A percentile compares a stretch with the other conserved stretches of the same genome.
These are phyloP conservation scores for Margarornis squamiger DNA, from an alignment of 2,797 vertebrate genomes.

Conservation along the genomic window DNA sequence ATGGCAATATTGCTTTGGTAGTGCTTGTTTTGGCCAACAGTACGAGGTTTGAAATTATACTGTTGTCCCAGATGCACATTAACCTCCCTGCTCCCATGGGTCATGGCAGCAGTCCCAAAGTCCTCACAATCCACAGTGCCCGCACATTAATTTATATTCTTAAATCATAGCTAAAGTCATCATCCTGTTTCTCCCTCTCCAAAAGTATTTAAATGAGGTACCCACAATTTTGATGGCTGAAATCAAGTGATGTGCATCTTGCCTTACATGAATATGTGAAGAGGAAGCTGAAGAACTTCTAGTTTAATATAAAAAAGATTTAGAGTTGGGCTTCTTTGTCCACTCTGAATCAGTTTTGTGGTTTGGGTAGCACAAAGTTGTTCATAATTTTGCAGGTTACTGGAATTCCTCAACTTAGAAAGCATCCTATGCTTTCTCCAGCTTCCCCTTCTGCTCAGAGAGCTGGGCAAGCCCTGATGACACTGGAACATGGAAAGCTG, in stretches of 20 bases:
- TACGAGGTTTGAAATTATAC: background rate
- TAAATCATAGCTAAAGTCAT: background rate
- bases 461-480: background rate
- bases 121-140: background rate
- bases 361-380: background rate
- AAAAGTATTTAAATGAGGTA: background rate
- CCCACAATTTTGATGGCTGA: background rate
- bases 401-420: background rate
- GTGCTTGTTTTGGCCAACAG: background rate
- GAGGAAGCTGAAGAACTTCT: background rate
- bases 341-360: background rate
- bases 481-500: background rate
- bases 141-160: background rate
- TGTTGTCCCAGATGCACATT: background rate
- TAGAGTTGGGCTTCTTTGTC: background rate
- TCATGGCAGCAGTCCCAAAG: background rate
- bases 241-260: background rate
- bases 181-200: background rate
- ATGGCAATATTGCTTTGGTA: background rate
- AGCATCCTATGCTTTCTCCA: background rate
- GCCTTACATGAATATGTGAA: background rate
- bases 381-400: background rate
- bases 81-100: background rate
- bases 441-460: background rate
- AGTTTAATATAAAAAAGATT: background rate